Conservation (phyloP, 2,888 invertebrate species). For the Leucophenga maculata region DNA sequence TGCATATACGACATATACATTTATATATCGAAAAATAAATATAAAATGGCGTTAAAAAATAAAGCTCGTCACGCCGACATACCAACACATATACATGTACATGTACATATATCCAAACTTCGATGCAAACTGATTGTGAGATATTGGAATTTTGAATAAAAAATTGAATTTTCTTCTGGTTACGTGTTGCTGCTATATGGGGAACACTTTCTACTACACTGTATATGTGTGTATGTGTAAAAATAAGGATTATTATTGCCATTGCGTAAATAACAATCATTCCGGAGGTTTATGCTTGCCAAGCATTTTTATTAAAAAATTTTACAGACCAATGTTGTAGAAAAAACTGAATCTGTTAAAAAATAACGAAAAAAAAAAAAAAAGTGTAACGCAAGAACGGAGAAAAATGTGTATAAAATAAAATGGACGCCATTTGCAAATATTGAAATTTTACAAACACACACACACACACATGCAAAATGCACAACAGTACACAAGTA, state of each 20-base stretch:
- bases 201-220: background rate
- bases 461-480: background rate
- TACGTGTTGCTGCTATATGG: background rate
- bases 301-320: slow-evolving; percentile 56
- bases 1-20: background rate
- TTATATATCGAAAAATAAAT: slow-evolving; percentile 2
- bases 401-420: slow-evolving; percentile 4
- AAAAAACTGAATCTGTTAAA: background rate
- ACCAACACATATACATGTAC: background rate
- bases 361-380: slow-evolving; percentile 19
- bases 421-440: slow-evolving; percentile 17
- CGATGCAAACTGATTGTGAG: slow-evolving; percentile 46
- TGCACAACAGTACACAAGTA: background rate
- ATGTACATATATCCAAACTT: background rate
- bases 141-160: slow-evolving; percentile 56
- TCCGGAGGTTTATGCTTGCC: slow-evolving; percentile 43
- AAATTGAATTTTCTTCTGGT: slow-evolving; percentile 49
- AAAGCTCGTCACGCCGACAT: background rate
- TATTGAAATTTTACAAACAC: background rate
- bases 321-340: background rate
- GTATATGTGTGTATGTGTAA: slow-evolving; percentile 29
- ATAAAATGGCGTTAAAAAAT: slow-evolving; percentile 12
- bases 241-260: slow-evolving; percentile 62
- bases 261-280: slow-evolving; percentile 68
- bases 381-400: background rate